Evolutionary conservation across 1,140 invertebrate genomes (phyloP).

Genomic region (Sitobion miscanthi): DNA sequence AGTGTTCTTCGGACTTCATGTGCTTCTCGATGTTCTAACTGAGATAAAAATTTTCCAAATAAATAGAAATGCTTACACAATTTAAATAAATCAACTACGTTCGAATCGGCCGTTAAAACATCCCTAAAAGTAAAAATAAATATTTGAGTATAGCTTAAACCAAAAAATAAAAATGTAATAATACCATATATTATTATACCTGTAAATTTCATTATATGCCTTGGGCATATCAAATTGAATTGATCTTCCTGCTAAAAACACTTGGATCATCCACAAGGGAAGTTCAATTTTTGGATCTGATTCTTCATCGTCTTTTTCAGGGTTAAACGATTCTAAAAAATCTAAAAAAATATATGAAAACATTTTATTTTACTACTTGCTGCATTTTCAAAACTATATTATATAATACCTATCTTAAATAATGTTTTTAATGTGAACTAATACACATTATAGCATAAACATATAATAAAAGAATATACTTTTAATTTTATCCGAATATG

Average conservation of each 20-base stretch:
- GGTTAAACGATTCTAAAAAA: conserved; percentile 55
- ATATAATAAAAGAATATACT: too few species aligned
- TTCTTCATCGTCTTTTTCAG: conserved; percentile 65
- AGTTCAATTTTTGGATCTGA: conserved; percentile 66
- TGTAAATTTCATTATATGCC: conserved; percentile 59
- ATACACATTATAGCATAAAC: too few species aligned
- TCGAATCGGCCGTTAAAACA: conserved; percentile 60
- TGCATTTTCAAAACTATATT: background rate
- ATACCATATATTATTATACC: conserved; percentile 35
- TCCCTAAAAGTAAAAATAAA: conserved; percentile 58
- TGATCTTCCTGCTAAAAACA: conserved; percentile 55
- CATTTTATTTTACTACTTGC: background rate
- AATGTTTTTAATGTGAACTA: too few species aligned
- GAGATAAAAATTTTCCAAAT: conserved; percentile 59
- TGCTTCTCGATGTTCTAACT: conserved; percentile 57
- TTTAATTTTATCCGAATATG: too few species aligned
- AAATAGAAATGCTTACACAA: conserved; percentile 60
- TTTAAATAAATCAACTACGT: conserved; percentile 59
- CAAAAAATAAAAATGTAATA: background rate
- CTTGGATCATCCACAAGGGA: conserved; percentile 58
- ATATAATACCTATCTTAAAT: too few species aligned
- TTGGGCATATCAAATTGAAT: conserved; percentile 58
- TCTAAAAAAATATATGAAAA: conserved; percentile 52
- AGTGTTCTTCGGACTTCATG: conserved; percentile 59
- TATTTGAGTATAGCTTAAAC: background rate